Conservation (phyloP, 1,140 invertebrate genomes). For the Drosophila leontia region DNA sequence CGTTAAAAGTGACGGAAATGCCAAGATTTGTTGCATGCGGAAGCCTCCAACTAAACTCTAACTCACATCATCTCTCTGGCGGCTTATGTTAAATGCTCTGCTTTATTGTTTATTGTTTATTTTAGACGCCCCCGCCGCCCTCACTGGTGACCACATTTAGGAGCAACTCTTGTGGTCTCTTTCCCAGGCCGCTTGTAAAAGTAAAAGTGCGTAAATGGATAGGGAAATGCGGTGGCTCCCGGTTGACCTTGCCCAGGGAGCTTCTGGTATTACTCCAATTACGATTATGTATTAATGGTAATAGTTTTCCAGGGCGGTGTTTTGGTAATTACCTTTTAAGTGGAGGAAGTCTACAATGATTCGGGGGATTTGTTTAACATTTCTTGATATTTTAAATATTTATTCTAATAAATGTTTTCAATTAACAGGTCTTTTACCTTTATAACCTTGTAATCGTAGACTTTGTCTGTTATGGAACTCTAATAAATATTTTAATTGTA, state of each 20-base stretch:
- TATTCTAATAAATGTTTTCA: too few relatives aligned
- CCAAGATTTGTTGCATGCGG: slow-evolving; percentile 77
- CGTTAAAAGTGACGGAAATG: slow-evolving; percentile 77
- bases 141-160: slow-evolving; percentile 20
- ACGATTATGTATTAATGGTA: neutral
- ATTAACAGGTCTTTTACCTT: too few relatives aligned
- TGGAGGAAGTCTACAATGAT: neutral
- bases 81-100: slow-evolving; percentile 49
- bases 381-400: neutral
- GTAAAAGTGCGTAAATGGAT: slow-evolving; percentile 31
- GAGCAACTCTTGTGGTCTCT: slow-evolving; percentile 1
- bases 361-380: neutral
- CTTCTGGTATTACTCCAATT: neutral
- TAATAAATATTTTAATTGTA: too few relatives aligned
- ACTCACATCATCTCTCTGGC: slow-evolving; percentile 24
- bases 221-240: slow-evolving; percentile 10
- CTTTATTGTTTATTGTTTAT: slow-evolving; percentile 64
- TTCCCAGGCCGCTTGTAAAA: neutral
- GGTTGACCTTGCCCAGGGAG: slow-evolving; percentile 10
- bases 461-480: too few relatives aligned
- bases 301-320: neutral
- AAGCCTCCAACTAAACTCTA: slow-evolving; percentile 49
- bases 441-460: too few relatives aligned
- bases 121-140: slow-evolving; percentile 1
- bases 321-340: neutral